Evolutionary conservation across 2,888 invertebrate species (phyloP).

Genomic region (Drosophila anomalata): DNA sequence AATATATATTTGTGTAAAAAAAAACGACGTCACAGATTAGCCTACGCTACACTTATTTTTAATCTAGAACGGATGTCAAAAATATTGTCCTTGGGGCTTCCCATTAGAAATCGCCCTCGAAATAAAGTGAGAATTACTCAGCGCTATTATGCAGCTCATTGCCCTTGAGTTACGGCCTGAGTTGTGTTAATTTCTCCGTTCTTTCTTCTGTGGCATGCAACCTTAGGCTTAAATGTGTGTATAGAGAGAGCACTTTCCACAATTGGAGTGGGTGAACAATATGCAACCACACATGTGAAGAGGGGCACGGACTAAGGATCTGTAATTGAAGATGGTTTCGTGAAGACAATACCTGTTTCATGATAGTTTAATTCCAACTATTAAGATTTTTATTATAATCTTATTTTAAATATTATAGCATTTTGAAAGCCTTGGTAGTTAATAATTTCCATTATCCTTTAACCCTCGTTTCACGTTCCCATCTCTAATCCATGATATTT

Average conservation of each 20-base stretch:
- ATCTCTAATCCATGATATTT: conserved; percentile 50
- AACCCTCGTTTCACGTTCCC: conserved; percentile 3
- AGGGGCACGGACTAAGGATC: conserved; percentile 40
- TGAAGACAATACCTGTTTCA: neutral
- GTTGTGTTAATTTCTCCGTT: conserved; percentile 28
- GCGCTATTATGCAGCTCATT: conserved; percentile 78
- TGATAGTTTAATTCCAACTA: neutral
- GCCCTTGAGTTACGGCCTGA: conserved; percentile 68
- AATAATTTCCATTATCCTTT: neutral
- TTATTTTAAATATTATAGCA: no score
- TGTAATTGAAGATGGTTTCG: conserved; percentile 10
- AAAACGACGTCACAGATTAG: conserved; percentile 20
- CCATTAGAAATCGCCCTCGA: conserved; percentile 55
- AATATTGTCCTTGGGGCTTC: conserved; percentile 34
- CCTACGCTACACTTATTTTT: conserved; percentile 21
- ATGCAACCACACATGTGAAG: conserved; percentile 69
- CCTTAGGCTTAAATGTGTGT: conserved; percentile 15
- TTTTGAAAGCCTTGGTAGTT: no score
- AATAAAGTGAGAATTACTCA: conserved; percentile 77
- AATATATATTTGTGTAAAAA: neutral
- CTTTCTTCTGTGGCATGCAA: conserved; percentile 58
- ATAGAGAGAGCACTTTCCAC: conserved; percentile 17
- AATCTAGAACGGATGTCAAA: conserved; percentile 38
- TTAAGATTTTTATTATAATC: no score
- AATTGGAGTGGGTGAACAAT: conserved; percentile 42